Evolutionary conservation across 2,888 invertebrate species (phyloP).

Genomic region (Neoitamus cyanurus): DNA sequence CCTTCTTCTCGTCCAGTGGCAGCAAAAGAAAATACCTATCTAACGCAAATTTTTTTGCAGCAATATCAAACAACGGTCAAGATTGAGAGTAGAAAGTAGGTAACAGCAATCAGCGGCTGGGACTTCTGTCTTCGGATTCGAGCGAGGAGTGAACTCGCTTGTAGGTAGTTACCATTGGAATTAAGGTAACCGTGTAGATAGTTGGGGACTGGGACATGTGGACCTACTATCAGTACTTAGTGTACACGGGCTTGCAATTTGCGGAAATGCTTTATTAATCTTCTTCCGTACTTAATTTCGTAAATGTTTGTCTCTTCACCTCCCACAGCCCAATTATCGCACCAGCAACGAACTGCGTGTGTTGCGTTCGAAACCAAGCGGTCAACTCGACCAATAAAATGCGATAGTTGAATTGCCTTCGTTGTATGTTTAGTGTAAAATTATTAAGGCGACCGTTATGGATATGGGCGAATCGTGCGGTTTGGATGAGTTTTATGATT

Average conservation of each 20-base stretch:
- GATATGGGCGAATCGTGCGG: not conserved
- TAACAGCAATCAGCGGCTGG: not conserved
- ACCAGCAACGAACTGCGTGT: not conserved
- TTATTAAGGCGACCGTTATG: not conserved
- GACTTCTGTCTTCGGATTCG: not conserved
- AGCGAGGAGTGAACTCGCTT: not conserved
- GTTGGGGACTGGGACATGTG: not conserved
- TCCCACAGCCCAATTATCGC: not conserved
- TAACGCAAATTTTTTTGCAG: constrained; percentile 17
- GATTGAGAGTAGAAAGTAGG: constrained; percentile 30
- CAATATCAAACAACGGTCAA: constrained; percentile 33
- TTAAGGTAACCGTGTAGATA: not conserved
- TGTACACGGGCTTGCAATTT: not conserved
- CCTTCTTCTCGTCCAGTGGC: not conserved
- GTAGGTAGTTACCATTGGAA: not conserved
- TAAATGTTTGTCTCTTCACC: no score
- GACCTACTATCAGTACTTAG: not conserved
- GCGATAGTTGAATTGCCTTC: not conserved
- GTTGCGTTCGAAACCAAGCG: not conserved
- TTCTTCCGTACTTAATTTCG: not conserved
- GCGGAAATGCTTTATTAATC: not conserved
- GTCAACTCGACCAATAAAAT: not conserved
- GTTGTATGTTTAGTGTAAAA: not conserved
- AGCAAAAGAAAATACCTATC: constrained; percentile 16
- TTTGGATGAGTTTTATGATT: not conserved